phyloP scores from a whole-genome alignment of 2,113 vertebrate species.

The Dendrocopos noguchii region DNA sequence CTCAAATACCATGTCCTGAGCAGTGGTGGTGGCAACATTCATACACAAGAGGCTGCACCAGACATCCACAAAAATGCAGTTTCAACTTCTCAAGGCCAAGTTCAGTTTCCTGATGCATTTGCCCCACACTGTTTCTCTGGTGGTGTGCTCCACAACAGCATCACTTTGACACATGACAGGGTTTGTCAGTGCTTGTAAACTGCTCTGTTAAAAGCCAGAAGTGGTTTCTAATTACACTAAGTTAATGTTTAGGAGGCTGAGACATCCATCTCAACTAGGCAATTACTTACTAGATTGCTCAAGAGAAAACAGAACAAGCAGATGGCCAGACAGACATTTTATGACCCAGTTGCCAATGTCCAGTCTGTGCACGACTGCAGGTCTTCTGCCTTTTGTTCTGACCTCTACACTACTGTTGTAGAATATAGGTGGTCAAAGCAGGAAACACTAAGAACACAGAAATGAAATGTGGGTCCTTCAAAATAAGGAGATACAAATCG shows the following conservation, averaged over 20 bases:
- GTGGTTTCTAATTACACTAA: neutral
- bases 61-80: neutral
- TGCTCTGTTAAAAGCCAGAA: neutral
- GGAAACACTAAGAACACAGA: neutral
- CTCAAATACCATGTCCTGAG: fast-evolving
- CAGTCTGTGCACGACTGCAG: neutral
- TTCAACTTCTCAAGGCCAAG: neutral
- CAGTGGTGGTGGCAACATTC: neutral
- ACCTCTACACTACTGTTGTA: neutral
- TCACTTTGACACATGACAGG: neutral
- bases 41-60: neutral
- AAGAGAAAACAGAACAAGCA: neutral
- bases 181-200: neutral
- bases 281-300: neutral
- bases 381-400: neutral
- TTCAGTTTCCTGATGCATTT: neutral
- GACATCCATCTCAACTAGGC: neutral
- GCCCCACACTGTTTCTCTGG: neutral
- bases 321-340: neutral
- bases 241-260: neutral
- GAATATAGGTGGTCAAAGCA: neutral
- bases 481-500: neutral
- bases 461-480: neutral
- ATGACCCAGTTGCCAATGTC: neutral
- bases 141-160: fast-evolving